phyloP scores from a whole-genome alignment of 2,113 vertebrate species.

The Seriola rivoliana region DNA sequence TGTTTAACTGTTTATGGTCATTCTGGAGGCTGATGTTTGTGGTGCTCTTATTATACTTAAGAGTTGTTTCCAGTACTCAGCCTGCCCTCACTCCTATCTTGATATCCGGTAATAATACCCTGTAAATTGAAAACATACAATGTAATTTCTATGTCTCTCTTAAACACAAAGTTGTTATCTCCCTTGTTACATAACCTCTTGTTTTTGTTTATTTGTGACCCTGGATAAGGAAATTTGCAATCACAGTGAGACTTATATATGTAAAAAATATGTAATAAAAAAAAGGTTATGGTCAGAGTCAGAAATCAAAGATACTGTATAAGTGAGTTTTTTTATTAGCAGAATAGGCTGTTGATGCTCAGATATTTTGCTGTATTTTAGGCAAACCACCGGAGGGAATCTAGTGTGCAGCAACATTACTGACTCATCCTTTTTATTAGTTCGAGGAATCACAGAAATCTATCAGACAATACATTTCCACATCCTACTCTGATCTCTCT shows the following conservation, averaged over 20 bases:
- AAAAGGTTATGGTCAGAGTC: not conserved
- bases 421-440: slow-evolving; percentile 54
- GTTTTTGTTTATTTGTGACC: not conserved
- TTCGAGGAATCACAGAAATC: slow-evolving; percentile 34
- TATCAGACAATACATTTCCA: slow-evolving; percentile 25
- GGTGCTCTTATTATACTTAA: not conserved
- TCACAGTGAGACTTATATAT: not conserved
- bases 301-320: not conserved
- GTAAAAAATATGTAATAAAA: no score
- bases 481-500: slow-evolving; percentile 22
- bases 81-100: not conserved
- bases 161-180: not conserved
- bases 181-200: not conserved
- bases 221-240: not conserved
- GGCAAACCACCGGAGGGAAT: slow-evolving; percentile 20
- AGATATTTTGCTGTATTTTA: slow-evolving; percentile 14
- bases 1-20: no score
- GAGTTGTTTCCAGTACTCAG: not conserved
- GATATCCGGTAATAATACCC: not conserved
- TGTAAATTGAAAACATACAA: not conserved
- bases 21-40: not conserved
- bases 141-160: not conserved
- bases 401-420: slow-evolving; percentile 14
- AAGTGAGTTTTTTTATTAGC: no score
- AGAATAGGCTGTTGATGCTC: not conserved